Conservation (phyloP, 2,797 vertebrate species). For the Sphenopsis melanotis region DNA sequence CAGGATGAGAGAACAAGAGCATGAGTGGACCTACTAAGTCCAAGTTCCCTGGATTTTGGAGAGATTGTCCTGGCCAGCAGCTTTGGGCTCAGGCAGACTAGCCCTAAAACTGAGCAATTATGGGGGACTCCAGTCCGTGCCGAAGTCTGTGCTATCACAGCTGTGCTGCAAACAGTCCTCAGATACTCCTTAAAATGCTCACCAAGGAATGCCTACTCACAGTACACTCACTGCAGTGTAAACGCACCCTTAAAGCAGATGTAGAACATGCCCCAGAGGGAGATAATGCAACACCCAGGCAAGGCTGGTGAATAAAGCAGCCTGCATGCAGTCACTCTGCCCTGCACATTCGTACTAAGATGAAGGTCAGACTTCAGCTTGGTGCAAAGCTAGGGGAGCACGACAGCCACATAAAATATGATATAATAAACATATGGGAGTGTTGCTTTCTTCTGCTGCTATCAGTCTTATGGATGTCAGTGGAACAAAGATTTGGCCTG, state of each 20-base stretch:
- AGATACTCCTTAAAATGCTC: slow-evolving; percentile 23
- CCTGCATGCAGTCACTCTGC: background rate
- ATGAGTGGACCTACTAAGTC: background rate
- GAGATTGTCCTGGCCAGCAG: background rate
- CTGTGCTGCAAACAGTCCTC: background rate
- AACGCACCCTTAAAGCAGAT: slow-evolving; percentile 49
- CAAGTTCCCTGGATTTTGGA: background rate
- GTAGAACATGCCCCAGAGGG: slow-evolving; percentile 1
- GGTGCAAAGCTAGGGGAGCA: background rate
- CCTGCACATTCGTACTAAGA: background rate
- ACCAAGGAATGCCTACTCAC: slow-evolving; percentile 22
- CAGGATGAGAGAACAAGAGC: background rate
- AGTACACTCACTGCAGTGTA: slow-evolving; percentile 46
- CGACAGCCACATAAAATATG: background rate
- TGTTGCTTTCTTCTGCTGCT: slow-evolving; percentile 21
- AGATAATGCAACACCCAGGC: slow-evolving; percentile 39
- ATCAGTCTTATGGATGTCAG: background rate
- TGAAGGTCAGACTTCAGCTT: slow-evolving; percentile 27
- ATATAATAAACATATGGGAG: slow-evolving; percentile 34
- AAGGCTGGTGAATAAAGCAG: slow-evolving; percentile 4
- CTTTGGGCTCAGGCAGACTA: background rate
- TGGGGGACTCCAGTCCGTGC: background rate
- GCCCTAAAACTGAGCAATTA: background rate
- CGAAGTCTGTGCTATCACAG: slow-evolving; percentile 2
- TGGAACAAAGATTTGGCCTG: background rate